These are phyloP conservation scores for Cryptomyrus ogoouensis DNA, from an alignment of 2,113 vertebrate genomes.

Conservation along the genomic window DNA sequence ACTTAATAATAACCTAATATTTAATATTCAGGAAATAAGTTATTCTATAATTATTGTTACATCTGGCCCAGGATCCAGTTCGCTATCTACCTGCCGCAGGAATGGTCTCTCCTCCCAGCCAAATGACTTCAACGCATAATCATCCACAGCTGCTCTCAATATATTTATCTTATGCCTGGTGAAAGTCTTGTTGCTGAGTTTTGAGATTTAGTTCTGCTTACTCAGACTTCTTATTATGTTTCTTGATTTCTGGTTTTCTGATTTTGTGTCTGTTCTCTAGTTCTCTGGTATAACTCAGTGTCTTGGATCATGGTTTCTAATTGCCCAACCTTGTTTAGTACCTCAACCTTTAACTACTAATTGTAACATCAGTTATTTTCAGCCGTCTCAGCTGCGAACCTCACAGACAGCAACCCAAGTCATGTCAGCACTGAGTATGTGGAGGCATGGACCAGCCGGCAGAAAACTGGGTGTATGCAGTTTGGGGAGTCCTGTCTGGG, in stretches of 20 bases:
- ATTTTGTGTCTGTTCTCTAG: background rate
- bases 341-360: background rate
- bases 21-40: background rate
- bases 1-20: background rate
- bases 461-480: background rate
- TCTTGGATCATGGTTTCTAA: background rate
- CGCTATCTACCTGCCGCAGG: background rate
- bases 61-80: background rate
- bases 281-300: background rate
- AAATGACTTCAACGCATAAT: background rate
- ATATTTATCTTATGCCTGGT: background rate
- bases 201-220: background rate
- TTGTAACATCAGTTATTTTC: background rate
- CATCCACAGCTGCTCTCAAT: background rate
- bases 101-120: background rate
- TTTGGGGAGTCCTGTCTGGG: background rate
- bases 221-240: background rate
- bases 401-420: background rate
- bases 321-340: background rate
- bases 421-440: background rate
- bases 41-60: background rate
- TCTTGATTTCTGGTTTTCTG: background rate
- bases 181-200: background rate
- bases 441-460: background rate
- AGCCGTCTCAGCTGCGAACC: background rate